These are phyloP conservation scores for Drosophila azteca DNA, from an alignment of 1,140 invertebrate species.

Conservation along the genomic window DNA sequence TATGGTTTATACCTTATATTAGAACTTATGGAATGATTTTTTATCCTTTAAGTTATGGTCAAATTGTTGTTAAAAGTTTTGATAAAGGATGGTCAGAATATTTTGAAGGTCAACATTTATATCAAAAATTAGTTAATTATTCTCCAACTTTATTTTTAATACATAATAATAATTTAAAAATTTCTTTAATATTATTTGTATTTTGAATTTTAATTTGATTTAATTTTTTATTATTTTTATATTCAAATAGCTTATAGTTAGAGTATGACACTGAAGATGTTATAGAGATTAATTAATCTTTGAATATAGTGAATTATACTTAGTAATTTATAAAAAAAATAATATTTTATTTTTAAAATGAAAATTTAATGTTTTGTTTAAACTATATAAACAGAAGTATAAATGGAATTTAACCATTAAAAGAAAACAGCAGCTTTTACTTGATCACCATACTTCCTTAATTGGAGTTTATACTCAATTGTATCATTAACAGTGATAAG, in stretches of 20 bases:
- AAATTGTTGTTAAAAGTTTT: slow-evolving; percentile 76
- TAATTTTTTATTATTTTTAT: slow-evolving; percentile 81
- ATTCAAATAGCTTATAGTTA: slow-evolving; percentile 86
- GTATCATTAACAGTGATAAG: slow-evolving; percentile 66
- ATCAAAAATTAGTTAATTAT: slow-evolving; percentile 58
- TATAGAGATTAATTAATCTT: slow-evolving; percentile 5
- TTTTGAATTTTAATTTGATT: slow-evolving; percentile 82
- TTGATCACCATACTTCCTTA: slow-evolving; percentile 84
- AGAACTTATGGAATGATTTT: slow-evolving; percentile 57
- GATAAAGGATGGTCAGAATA: slow-evolving; percentile 85
- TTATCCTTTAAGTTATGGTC: slow-evolving; percentile 46
- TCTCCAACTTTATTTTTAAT: slow-evolving; percentile 52
- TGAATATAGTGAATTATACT: too few species aligned
- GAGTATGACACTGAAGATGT: slow-evolving; percentile 86
- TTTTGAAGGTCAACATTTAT: slow-evolving; percentile 83
- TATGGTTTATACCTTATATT: too few species aligned
- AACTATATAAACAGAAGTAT: slow-evolving; percentile 86
- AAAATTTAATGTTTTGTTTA: slow-evolving; percentile 85
- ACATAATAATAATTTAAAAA: slow-evolving; percentile 84
- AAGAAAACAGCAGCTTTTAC: slow-evolving; percentile 84
- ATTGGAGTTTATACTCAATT: slow-evolving; percentile 77
- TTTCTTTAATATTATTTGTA: slow-evolving; percentile 84
- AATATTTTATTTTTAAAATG: not conserved
- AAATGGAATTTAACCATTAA: slow-evolving; percentile 84
- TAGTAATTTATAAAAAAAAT: too few species aligned